Percentiles rank a stretch among this genome's conserved stretches.
These are phyloP conservation scores for Drosophila siamana DNA, from an alignment of 2,888 invertebrate species.

Conservation along the genomic window DNA sequence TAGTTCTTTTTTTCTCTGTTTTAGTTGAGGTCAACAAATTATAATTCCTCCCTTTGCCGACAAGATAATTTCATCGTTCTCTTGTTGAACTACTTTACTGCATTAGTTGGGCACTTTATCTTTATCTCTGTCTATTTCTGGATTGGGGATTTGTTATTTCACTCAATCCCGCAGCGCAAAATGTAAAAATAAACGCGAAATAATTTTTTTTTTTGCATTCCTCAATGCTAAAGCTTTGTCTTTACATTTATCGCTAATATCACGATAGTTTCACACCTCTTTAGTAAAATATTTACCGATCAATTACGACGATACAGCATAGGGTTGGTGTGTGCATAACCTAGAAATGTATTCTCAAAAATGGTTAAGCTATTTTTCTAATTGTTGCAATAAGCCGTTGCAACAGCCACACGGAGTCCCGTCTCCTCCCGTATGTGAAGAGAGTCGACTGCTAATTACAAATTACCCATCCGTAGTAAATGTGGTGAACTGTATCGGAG, in stretches of 20 bases:
- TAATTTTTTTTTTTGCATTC: conserved; percentile 15
- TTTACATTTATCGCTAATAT: background rate
- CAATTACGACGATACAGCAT: conserved; percentile 1
- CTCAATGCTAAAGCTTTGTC: background rate
- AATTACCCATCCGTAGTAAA: conserved; percentile 40
- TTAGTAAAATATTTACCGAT: conserved; percentile 6
- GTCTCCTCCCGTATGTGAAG: conserved; percentile 5
- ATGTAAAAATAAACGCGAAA: conserved; percentile 23
- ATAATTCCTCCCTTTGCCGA: conserved; percentile 34
- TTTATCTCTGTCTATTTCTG: conserved; percentile 35
- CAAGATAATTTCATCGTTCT: conserved; percentile 23
- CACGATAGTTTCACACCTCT: background rate
- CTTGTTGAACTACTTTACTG: conserved; percentile 32
- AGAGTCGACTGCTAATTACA: conserved; percentile 39
- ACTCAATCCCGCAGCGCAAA: conserved; percentile 10
- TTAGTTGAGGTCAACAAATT: conserved; percentile 68
- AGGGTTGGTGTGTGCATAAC: background rate
- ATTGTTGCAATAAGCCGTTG: conserved; percentile 11
- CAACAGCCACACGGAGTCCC: conserved; percentile 7
- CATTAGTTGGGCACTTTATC: conserved; percentile 28
- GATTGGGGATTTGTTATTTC: conserved; percentile 17
- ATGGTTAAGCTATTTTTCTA: background rate
- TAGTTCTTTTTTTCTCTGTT: conserved; percentile 16
- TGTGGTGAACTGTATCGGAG: conserved; percentile 55
- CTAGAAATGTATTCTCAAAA: conserved; percentile 2